Base-by-base conservation (phyloP, 2,113 vertebrate species). In the Silurus asotus region DNA sequence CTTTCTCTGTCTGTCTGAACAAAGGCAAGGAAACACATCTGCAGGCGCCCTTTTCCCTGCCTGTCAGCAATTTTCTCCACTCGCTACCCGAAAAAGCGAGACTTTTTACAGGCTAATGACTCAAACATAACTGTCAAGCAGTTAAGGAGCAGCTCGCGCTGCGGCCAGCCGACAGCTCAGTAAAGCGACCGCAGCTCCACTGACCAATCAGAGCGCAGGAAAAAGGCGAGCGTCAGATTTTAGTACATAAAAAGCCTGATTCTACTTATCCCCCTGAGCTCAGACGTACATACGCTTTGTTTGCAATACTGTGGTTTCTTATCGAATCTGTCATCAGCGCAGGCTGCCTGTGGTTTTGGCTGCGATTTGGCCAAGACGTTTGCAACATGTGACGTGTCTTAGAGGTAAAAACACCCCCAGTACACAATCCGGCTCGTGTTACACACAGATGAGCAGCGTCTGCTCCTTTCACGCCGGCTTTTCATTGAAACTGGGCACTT, bases 11-110 rank as follows among this genome's bases (percentile, higher is more conserved):
- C 75, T 80, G 84, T 59, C 61, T 62, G 83, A 86, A 87, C 76
- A 77, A 67, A 79, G 74, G 62, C 75, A 53, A 87, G 65, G 67
- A 87, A 87, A 83, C 74, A 62, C 88, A 89, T 89, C 88, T 88
- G 88, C 67, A 51, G 81, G 81, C 87, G 49, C 37, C 65, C 77
- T 28, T 84, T 84, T 85, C 75, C 25, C 49, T 76, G 69, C 61
- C 84, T 86, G 81, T 88, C 87, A 90, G 85, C 87, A 23, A 83
- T 84, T 88, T 88, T 87, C 49, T 49, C 5, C 83, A 25, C 53
- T 70, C 51, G 56, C 49, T 69, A 23, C 49, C 37, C 56, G 11
- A 49, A 79, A 77, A 74, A 87, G 86, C 49, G 53, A 86, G 58
- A 37, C 77, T 58, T 83, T 37, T 87, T 89, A 83, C 17, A 56